Base-by-base conservation (phyloP, 2,888 invertebrate genomes). In the Campoplex nolae region DNA sequence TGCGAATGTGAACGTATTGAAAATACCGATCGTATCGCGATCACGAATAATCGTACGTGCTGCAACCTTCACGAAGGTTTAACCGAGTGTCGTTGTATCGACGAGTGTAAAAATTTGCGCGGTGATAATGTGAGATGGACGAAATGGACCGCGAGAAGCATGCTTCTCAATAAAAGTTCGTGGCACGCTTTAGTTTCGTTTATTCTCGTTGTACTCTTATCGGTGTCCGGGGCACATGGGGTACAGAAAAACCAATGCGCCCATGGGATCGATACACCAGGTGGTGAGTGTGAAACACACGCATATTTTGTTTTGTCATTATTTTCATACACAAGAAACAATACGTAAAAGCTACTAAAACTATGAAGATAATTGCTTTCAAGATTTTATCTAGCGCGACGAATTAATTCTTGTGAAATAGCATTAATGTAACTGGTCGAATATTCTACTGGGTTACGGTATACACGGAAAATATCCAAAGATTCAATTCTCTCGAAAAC, bases 221-320 rank as follows among this genome's bases (percentile, higher is more conserved):
- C 89, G 48, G 83, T 86, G 13, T 45, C 75, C 42, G 86, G 86
- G 18, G 86, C 32, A 8, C 23, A 62, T 8, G 80, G 23, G 4
- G 51, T 16, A 48, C 71, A 88, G 56, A 51, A 86, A 1, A 86
- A 89, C 88, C 87, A 90, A 76, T 92, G 93, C 80, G 89, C 91
- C 56, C 68, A 87, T 9, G 93, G 94, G 54, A 78, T 94, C 35
- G 91, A 89, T 71, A 94, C 94, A 74, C 92, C 93, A 51, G 94
- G 94, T 88, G 90, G 94, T 94, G 88, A 93, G 94, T 94, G 75
- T 11, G 8, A 51, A 78, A 51, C 9, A 6, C 18, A 23, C 23
- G 23, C 23, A 23, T 23, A 38, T 38, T 38, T 38, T 38, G 4
- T 54, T 54, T 75, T 35, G 23, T 11, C 73, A 7, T 70, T 0